Conservation (phyloP, 2,888 invertebrate genomes). For the Catocala fraxini region DNA sequence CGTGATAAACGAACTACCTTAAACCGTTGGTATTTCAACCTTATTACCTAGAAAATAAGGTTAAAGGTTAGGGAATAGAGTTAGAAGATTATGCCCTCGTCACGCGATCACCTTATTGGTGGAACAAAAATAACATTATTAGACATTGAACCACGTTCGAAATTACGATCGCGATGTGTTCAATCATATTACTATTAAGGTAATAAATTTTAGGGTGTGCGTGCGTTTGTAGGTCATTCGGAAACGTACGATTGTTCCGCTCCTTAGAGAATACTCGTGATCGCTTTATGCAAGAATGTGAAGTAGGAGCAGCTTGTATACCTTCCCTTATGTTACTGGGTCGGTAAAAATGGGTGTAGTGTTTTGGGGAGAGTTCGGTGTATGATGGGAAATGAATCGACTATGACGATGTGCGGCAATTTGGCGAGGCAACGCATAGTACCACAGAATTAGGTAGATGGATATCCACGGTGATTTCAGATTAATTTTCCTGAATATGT, state of each 20-base stretch:
- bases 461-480: no score
- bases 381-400: no score
- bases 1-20: constrained; percentile 47
- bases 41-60: constrained; percentile 43
- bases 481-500: no score
- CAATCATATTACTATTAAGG: constrained; percentile 68
- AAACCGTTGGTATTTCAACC: constrained; percentile 45
- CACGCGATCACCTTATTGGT: constrained; percentile 72
- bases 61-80: constrained; percentile 30
- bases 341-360: no score
- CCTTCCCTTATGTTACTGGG: background rate
- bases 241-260: constrained; percentile 20
- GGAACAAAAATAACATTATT: constrained; percentile 74
- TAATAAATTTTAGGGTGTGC: constrained; percentile 63
- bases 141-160: constrained; percentile 63
- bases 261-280: constrained; percentile 16
- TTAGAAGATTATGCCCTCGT: constrained; percentile 49
- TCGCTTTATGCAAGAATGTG: constrained; percentile 12
- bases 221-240: constrained; percentile 54
- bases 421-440: no score
- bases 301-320: background rate
- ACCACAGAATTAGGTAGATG: no score
- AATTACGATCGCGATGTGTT: constrained; percentile 67
- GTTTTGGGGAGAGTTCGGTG: no score
- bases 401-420: no score